Evolutionary conservation across 1,140 invertebrate species (phyloP).

Genomic region (Caenorhabditis briggsae): DNA sequence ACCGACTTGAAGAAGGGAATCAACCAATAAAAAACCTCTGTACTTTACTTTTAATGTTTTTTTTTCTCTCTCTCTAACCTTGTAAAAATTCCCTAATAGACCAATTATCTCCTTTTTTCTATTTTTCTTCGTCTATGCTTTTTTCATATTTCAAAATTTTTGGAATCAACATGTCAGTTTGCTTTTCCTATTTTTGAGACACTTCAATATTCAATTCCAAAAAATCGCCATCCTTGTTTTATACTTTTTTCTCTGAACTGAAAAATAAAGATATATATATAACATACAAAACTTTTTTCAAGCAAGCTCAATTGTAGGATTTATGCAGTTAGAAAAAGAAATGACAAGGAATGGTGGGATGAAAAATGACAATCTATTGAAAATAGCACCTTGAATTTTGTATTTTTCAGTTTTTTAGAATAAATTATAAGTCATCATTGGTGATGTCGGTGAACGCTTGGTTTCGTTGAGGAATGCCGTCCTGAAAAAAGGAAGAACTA

Average conservation of each 20-base stretch:
- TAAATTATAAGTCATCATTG: conserved; percentile 16
- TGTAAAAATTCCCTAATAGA: neutral
- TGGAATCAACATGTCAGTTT: conserved; percentile 28
- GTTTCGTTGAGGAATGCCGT: conserved; percentile 37
- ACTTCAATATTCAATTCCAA: conserved; percentile 25
- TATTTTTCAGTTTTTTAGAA: too few species aligned
- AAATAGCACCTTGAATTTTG: too few species aligned
- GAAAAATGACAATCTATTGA: too few species aligned
- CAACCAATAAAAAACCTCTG: conserved; percentile 17
- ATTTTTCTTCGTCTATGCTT: neutral
- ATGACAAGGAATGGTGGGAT: too few species aligned
- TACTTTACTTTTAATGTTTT: neutral
- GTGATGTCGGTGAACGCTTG: conserved; percentile 49
- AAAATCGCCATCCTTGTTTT: neutral
- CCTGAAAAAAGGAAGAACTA: conserved; percentile 17
- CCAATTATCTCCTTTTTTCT: neutral
- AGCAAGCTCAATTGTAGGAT: neutral
- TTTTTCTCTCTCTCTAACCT: neutral
- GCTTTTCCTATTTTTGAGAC: neutral
- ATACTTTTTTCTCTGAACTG: neutral
- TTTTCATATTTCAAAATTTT: neutral
- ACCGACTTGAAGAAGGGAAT: conserved; percentile 49
- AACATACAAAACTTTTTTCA: neutral
- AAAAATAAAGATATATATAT: conserved; percentile 37
- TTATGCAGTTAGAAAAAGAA: neutral